Evolutionary conservation across 2,888 invertebrate species (phyloP).

Genomic region (Phasia obesa): DNA sequence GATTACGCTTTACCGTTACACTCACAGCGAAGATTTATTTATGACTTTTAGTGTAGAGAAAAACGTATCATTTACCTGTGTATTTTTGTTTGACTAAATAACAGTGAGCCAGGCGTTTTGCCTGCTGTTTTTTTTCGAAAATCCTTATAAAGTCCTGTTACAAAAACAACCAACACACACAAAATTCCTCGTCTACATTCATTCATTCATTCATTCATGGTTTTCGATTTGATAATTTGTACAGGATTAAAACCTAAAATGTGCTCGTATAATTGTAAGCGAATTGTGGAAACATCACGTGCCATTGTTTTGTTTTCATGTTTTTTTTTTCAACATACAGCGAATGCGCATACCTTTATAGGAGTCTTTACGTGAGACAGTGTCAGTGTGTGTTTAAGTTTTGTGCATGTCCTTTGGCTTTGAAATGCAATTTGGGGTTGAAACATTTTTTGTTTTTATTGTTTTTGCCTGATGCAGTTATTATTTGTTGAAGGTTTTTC

Average conservation of each 20-base stretch:
- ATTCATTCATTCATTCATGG: constrained; percentile 58
- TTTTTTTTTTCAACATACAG: constrained; percentile 34
- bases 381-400: not conserved
- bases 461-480: constrained; percentile 31
- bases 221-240: constrained; percentile 45
- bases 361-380: not conserved
- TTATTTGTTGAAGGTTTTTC: constrained; percentile 49
- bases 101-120: constrained; percentile 12
- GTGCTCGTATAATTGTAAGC: not conserved
- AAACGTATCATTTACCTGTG: constrained; percentile 64
- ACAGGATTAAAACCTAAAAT: constrained; percentile 23
- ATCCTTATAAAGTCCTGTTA: constrained; percentile 5
- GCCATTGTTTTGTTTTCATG: constrained; percentile 57
- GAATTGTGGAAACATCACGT: constrained; percentile 63
- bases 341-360: constrained; percentile 64
- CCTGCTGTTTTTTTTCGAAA: constrained; percentile 40
- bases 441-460: constrained; percentile 42
- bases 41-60: constrained; percentile 39
- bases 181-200: not conserved
- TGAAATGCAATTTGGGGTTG: constrained; percentile 64
- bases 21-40: constrained; percentile 40
- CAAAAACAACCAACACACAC: not conserved
- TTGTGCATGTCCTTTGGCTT: constrained; percentile 36
- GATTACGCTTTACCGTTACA: constrained; percentile 25
- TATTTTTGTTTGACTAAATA: constrained; percentile 17